Evolutionary conservation across 92 coral and sea anemone species (phyloP).

Genomic region (Epizoanthus stellaris): DNA sequence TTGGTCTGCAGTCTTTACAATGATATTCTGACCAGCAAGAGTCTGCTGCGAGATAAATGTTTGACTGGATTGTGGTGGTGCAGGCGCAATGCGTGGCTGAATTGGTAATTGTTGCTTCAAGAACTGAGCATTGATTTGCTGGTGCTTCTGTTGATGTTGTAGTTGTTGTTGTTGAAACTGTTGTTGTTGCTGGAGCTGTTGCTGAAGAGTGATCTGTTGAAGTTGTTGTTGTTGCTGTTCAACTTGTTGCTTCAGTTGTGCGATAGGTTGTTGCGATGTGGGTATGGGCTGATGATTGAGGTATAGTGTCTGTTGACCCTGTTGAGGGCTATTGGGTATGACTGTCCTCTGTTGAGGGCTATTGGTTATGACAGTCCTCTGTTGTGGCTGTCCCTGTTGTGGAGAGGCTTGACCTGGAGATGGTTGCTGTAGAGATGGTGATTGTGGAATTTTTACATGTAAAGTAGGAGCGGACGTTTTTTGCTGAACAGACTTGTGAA

Average conservation of each 20-base stretch:
- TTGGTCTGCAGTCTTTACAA: conserved; percentile 78
- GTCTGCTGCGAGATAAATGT: conserved; percentile 81
- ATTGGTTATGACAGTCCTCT: conserved; percentile 71
- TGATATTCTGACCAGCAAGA: conserved; percentile 67
- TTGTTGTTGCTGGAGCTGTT: conserved; percentile 78
- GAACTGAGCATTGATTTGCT: conserved; percentile 76
- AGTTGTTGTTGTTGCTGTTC: conserved; percentile 82
- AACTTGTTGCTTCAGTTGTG: conserved; percentile 86
- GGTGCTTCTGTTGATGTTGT: conserved; percentile 82
- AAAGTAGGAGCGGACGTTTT: conserved; percentile 65
- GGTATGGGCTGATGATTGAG: conserved; percentile 80
- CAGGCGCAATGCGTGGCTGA: conserved; percentile 98
- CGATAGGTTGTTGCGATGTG: conserved; percentile 81
- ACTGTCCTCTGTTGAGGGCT: conserved; percentile 77
- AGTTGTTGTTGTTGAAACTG: conserved; percentile 81
- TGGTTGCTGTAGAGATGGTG: conserved; percentile 83
- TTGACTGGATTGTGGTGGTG: conserved; percentile 88
- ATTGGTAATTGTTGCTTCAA: conserved; percentile 86
- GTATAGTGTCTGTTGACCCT: conserved; percentile 76
- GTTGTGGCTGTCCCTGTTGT: conserved; percentile 68
- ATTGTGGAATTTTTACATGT: conserved; percentile 79
- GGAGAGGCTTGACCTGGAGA: conserved; percentile 78
- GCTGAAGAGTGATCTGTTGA: conserved; percentile 73
- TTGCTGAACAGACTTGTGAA: conserved; percentile 73
- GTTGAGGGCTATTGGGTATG: conserved; percentile 77